Evolutionary conservation across 2,888 invertebrate species (phyloP), one percentile per base, ranked within the genome.

Genomic region (Cataglyphis albicans): DNA sequence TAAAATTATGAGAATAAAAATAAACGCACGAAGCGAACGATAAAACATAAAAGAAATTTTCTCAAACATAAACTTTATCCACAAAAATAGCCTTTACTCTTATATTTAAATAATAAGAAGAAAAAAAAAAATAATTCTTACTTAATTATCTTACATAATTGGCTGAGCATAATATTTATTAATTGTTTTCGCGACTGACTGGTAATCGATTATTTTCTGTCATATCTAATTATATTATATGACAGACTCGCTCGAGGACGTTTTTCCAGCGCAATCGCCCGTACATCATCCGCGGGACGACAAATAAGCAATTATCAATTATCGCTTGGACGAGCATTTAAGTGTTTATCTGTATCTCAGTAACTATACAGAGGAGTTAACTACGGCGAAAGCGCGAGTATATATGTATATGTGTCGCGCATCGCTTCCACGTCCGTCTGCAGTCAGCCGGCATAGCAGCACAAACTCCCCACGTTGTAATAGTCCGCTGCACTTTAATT

Each of bases 401-500:
- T 35, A 4, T 6, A 6, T 7, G 35, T 35, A 6, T 35, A 6
- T 35, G 35, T 35, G 35, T 7, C 35, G 35, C 21, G 59, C 57
- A n/a, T 38, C 25, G 72, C 41, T 25, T 38, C n/a, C 64, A 29
- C 67, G 52, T 63, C 44, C 48, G 55, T 21, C 48, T 82, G 67
- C 63, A 59, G 18, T 12, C 44, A 48, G 73, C 35, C 57, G 25
- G 73, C 73, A 78, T 86, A 84, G 57, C 74, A 73, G 41, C 18
- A 48, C 73, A 80, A 59, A 72, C 81, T 48, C n/a, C 38, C 44
- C 38, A 76, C 52, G n/a, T 83, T 78, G 81, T 63, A 73, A 67
- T 70, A 52, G 55, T 64, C 78, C 70, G 75, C 88, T 83, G 59
- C 81, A 70, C 83, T 52, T 68, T 82, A 55, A 85, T 80, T 64